Percentiles rank a stretch among this genome's conserved stretches.
These are phyloP conservation scores for Chrysocyon brachyurus DNA, from an alignment of 2,797 vertebrate genomes.

Conservation along the genomic window DNA sequence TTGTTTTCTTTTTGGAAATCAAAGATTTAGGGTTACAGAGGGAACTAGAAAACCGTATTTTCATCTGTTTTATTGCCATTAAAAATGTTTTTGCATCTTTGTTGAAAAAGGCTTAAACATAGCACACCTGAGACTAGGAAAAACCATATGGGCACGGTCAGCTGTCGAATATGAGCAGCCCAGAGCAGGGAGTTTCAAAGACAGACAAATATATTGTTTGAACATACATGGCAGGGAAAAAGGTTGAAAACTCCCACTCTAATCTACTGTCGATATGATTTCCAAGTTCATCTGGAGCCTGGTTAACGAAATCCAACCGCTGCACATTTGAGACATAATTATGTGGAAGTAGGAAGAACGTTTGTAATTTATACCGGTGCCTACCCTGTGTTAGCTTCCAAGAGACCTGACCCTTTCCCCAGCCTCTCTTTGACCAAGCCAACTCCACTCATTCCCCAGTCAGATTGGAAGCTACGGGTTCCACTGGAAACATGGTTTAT, in stretches of 20 bases:
- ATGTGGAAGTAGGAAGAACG: constrained; percentile 69
- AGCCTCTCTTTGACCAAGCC: constrained; percentile 70
- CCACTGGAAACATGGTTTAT: constrained; percentile 83
- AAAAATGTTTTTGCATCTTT: constrained; percentile 61
- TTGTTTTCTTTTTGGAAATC: not conserved
- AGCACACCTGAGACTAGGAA: not conserved
- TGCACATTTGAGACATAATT: constrained; percentile 67
- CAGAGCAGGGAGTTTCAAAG: constrained; percentile 40
- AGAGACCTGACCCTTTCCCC: constrained; percentile 80
- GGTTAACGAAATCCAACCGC: constrained; percentile 68
- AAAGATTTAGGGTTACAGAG: constrained; percentile 14
- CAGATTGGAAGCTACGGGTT: constrained; percentile 61
- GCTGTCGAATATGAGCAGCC: not conserved
- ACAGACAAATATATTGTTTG: constrained; percentile 81
- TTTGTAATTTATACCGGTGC: constrained; percentile 55
- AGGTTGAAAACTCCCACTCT: constrained; percentile 81
- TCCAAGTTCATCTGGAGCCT: constrained; percentile 83
- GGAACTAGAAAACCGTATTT: constrained; percentile 53
- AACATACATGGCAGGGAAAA: constrained; percentile 81
- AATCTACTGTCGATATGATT: constrained; percentile 85
- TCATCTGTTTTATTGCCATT: constrained; percentile 56
- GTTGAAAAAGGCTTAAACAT: constrained; percentile 51
- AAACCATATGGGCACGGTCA: not conserved
- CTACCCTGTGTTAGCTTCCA: constrained; percentile 72
- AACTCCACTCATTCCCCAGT: constrained; percentile 60